phyloP scores from a whole-genome alignment of 2,797 vertebrate genomes.

The Fistularia commersonii region DNA sequence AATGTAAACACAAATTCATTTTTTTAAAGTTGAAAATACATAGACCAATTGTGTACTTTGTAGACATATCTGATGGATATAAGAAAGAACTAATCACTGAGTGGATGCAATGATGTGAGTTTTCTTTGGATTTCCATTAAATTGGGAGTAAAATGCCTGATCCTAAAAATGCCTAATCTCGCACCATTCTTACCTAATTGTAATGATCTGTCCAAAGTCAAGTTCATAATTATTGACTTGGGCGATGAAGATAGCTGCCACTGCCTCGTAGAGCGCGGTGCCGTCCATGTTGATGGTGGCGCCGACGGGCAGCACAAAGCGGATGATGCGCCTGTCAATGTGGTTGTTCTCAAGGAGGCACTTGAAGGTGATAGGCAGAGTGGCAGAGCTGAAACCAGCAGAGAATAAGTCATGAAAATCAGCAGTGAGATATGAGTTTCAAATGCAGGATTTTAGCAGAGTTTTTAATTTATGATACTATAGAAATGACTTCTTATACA shows the following conservation, averaged over 20 bases:
- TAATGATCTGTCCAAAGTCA: constrained; percentile 97
- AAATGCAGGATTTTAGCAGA: not conserved
- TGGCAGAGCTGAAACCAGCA: constrained; percentile 84
- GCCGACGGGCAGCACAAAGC: constrained; percentile 94
- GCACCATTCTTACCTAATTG: constrained; percentile 82
- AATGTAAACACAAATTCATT: too few relatives aligned
- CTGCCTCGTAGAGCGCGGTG: constrained; percentile 93
- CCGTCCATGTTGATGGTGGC: constrained; percentile 99
- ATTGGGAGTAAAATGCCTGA: too few relatives aligned
- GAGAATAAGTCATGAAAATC: not conserved
- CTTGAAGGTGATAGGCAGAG: constrained; percentile 99
- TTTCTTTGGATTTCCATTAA: too few relatives aligned
- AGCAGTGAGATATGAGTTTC: not conserved
- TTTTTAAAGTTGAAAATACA: too few relatives aligned
- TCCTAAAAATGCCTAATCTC: too few relatives aligned
- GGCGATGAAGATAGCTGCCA: constrained; percentile 97
- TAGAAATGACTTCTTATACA: too few relatives aligned
- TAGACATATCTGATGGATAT: too few relatives aligned
- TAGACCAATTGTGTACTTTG: too few relatives aligned
- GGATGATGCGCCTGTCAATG: constrained; percentile 92
- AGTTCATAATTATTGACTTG: constrained; percentile 98
- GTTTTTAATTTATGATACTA: too few relatives aligned
- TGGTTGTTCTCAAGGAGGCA: constrained; percentile 98
- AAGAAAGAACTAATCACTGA: too few relatives aligned
- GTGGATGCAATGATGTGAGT: too few relatives aligned